Evolutionary conservation across 2,797 vertebrate species (phyloP).

Genomic region (Phataginus tetradactyla): DNA sequence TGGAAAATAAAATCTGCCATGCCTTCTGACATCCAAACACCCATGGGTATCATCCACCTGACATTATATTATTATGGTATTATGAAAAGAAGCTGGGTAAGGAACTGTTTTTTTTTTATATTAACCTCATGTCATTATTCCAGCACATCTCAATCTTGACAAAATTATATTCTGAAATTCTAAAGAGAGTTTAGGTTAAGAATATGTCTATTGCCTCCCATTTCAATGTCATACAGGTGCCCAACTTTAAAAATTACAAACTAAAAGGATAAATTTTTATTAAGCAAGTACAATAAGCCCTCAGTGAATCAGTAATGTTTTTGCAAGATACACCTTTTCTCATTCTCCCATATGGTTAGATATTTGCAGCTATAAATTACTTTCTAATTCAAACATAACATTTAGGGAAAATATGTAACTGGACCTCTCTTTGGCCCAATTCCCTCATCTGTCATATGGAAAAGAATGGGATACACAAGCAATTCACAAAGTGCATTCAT

Average conservation of each 20-base stretch:
- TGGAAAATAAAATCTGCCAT: not conserved
- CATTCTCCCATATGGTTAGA: not conserved
- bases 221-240: not conserved
- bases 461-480: not conserved
- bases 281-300: not conserved
- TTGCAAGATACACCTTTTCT: not conserved
- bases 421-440: slow-evolving; percentile 8
- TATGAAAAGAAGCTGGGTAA: not conserved
- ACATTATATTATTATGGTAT: not conserved
- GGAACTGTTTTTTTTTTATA: not conserved
- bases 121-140: not conserved
- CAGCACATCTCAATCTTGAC: not conserved
- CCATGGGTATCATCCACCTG: not conserved
- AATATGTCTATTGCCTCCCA: not conserved
- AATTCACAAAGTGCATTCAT: not conserved
- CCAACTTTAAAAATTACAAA: slow-evolving; percentile 23
- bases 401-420: slow-evolving; percentile 30
- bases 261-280: not conserved
- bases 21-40: not conserved
- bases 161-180: not conserved
- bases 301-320: slow-evolving; percentile 2
- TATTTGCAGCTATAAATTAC: slow-evolving; percentile 43
- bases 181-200: not conserved
- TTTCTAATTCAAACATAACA: slow-evolving; percentile 28
- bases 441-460: slow-evolving; percentile 19